Conservation (phyloP, 2,113 vertebrate genomes). For the Athene cunicularia region DNA sequence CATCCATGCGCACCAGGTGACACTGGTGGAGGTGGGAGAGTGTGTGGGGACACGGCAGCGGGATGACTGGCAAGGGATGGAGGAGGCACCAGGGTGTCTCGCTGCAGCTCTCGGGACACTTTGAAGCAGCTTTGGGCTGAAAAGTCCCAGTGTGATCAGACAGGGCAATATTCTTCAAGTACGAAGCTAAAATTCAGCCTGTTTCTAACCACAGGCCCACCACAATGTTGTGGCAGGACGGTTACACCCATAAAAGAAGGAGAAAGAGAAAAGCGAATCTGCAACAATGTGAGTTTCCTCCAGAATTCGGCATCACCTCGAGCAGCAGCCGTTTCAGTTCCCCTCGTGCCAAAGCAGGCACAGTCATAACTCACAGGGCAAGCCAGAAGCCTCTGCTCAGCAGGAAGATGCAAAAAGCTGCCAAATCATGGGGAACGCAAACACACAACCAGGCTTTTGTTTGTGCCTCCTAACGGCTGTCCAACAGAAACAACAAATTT, state of each 20-base stretch:
- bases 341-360: background rate
- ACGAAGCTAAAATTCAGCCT: background rate
- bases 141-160: background rate
- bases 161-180: background rate
- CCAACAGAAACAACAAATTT: slow-evolving; percentile 52
- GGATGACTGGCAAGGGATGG: background rate
- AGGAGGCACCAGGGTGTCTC: background rate
- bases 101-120: background rate
- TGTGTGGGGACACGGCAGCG: background rate
- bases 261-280: background rate
- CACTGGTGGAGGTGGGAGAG: background rate
- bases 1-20: background rate
- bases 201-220: background rate
- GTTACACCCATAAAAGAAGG: background rate
- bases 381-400: slow-evolving; percentile 2
- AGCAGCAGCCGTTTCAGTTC: background rate
- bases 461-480: slow-evolving; percentile 7
- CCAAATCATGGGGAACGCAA: slow-evolving; percentile 10
- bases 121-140: background rate
- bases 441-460: slow-evolving; percentile 33
- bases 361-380: accelerated
- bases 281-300: background rate
- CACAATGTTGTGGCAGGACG: background rate
- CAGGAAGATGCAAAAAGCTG: slow-evolving; percentile 4
- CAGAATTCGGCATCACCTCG: background rate